Conservation (phyloP, 2,888 invertebrate species). For the Leucoma salicis region DNA sequence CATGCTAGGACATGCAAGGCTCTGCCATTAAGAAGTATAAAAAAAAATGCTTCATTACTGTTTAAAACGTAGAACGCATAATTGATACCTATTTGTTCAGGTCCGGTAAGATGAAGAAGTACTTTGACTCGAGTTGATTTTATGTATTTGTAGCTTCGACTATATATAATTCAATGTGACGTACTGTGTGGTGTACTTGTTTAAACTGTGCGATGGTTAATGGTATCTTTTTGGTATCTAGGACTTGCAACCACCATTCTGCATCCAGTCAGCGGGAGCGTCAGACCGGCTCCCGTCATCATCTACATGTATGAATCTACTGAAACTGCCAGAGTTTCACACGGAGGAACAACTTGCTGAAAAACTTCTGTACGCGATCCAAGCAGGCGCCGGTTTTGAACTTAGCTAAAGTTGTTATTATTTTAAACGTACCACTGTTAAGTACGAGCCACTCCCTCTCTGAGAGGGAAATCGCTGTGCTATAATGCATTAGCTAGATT, state of each 20-base stretch:
- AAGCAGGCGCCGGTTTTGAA: slow-evolving; percentile 98
- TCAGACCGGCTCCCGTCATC: slow-evolving; percentile 97
- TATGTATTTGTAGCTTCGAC: too few relatives aligned
- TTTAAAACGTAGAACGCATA: too few relatives aligned
- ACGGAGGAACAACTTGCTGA: slow-evolving; percentile 89
- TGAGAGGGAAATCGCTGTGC: neutral
- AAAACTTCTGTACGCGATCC: slow-evolving; percentile 95
- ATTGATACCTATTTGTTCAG: too few relatives aligned
- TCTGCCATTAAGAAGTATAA: too few relatives aligned
- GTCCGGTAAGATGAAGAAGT: too few relatives aligned
- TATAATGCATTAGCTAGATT: too few relatives aligned
- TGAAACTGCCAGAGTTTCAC: slow-evolving; percentile 96
- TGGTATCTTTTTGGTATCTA: slow-evolving; percentile 57
- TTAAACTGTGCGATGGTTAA: neutral
- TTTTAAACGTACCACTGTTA: too few relatives aligned
- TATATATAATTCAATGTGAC: too few relatives aligned
- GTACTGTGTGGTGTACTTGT: too few relatives aligned
- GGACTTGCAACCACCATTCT: slow-evolving; percentile 98
- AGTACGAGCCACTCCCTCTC: neutral
- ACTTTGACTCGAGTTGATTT: too few relatives aligned
- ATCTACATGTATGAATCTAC: slow-evolving; percentile 98
- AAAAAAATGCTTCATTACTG: too few relatives aligned
- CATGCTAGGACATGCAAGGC: too few relatives aligned
- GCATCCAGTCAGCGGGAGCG: slow-evolving; percentile 95
- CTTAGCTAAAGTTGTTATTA: slow-evolving; percentile 86